A percentile compares a stretch with the other conserved stretches of the same genome.
Evolutionary conservation across 2,888 invertebrate genomes (phyloP).

Genomic region (Sthenelais limicola): DNA sequence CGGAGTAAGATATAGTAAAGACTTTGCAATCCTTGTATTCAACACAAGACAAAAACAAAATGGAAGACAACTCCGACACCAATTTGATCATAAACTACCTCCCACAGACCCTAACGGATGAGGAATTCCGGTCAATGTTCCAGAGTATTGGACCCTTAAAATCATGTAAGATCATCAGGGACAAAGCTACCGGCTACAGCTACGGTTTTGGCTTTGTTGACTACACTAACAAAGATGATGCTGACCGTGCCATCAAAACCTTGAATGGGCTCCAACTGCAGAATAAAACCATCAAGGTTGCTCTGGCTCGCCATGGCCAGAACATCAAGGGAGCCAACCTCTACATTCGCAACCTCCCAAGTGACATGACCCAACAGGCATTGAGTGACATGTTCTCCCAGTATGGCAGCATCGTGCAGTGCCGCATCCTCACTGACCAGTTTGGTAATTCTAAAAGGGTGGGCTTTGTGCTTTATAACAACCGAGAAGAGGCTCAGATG

Average conservation of each 20-base stretch:
- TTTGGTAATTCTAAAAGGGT: constrained; percentile 91
- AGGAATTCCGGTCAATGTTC: constrained; percentile 91
- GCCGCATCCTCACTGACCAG: constrained; percentile 91
- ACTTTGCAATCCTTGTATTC: not conserved
- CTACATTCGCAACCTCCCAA: constrained; percentile 91
- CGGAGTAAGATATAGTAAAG: too few species aligned
- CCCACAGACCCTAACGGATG: constrained; percentile 93
- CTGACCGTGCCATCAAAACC: constrained; percentile 86
- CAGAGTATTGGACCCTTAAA: constrained; percentile 90
- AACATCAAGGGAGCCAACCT: constrained; percentile 94
- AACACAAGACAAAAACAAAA: not conserved
- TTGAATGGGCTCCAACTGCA: constrained; percentile 91
- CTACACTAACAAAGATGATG: constrained; percentile 88
- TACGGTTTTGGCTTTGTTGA: constrained; percentile 97
- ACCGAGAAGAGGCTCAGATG: constrained; percentile 88
- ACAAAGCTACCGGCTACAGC: constrained; percentile 87
- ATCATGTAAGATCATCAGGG: constrained; percentile 83
- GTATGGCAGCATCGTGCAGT: constrained; percentile 92
- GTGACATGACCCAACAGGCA: constrained; percentile 78
- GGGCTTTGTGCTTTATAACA: constrained; percentile 87
- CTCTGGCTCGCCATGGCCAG: constrained; percentile 91
- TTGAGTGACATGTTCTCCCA: constrained; percentile 88
- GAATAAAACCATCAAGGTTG: constrained; percentile 94
- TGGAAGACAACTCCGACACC: constrained; percentile 45
- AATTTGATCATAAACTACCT: constrained; percentile 96